Percentiles rank a stretch among this genome's conserved stretches.
These are phyloP conservation scores for Dysmachus trigonus DNA, from an alignment of 2,888 invertebrate genomes.

Conservation along the genomic window DNA sequence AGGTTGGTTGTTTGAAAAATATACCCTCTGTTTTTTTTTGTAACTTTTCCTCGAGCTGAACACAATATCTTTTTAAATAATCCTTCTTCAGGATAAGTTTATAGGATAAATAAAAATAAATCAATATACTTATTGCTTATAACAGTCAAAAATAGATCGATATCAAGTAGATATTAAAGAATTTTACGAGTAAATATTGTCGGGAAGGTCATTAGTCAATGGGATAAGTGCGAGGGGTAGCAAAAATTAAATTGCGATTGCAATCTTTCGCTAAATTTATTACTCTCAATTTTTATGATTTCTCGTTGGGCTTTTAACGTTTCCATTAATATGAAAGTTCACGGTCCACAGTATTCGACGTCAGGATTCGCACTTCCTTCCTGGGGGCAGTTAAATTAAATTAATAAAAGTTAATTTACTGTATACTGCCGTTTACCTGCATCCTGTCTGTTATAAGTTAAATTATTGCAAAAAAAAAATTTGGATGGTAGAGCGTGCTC, in stretches of 20 bases:
- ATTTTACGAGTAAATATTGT: too few species aligned
- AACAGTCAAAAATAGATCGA: too few species aligned
- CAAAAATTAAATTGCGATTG: neutral
- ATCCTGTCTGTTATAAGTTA: neutral
- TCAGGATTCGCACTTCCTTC: neutral
- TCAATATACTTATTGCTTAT: too few species aligned
- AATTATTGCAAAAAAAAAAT: neutral
- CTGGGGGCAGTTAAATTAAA: neutral
- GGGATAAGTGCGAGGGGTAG: neutral
- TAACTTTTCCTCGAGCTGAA: too few species aligned
- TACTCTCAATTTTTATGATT: neutral
- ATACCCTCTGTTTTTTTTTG: too few species aligned
- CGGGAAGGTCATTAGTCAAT: neutral
- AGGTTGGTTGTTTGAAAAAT: too few species aligned
- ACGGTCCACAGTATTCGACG: neutral
- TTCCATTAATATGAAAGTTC: neutral
- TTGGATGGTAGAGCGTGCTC: neutral
- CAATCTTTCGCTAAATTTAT: neutral
- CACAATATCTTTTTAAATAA: too few species aligned
- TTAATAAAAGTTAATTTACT: neutral
- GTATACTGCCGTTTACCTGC: neutral
- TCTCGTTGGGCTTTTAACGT: neutral
- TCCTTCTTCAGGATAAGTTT: too few species aligned
- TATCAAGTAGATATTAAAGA: too few species aligned
- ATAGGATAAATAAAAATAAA: too few species aligned